These are phyloP conservation scores for Xiphophorus maculatus DNA, from an alignment of 2,113 vertebrate species.

Conservation along the genomic window DNA sequence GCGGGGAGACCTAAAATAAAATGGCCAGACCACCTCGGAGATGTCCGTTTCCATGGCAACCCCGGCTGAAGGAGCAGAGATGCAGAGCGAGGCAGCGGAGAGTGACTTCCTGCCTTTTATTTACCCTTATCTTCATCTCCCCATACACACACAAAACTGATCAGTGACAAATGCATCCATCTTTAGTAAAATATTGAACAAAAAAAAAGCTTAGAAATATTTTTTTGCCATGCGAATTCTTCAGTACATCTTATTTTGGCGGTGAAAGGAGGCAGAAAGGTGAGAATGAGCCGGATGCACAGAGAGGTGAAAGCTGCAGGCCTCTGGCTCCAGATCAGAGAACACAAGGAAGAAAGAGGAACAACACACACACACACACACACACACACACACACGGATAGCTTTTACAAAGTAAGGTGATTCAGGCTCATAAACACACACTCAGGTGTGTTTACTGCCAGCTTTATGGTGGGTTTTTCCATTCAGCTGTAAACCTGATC, in stretches of 20 bases:
- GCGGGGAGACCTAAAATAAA: conserved; percentile 25
- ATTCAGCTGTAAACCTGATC: not conserved
- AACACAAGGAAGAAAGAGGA: not conserved
- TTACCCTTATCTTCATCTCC: conserved; percentile 1
- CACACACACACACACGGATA: not conserved
- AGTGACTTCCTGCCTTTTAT: conserved; percentile 11
- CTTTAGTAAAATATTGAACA: not conserved
- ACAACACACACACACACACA: conserved; percentile 1
- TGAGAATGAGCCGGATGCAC: conserved; percentile 39
- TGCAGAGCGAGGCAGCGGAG: conserved; percentile 21
- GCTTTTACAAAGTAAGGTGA: not conserved
- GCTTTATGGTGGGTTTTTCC: not conserved
- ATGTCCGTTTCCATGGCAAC: conserved; percentile 73
- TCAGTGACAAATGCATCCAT: not conserved
- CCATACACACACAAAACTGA: not conserved
- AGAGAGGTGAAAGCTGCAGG: conserved; percentile 30
- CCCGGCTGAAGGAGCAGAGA: conserved; percentile 22
- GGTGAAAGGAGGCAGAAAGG: conserved; percentile 31
- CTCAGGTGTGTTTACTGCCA: not conserved
- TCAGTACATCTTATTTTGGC: not conserved
- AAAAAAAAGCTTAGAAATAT: too few relatives aligned
- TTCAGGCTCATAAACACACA: conserved; percentile 16
- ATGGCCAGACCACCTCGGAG: conserved; percentile 45
- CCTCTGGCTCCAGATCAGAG: conserved; percentile 52
- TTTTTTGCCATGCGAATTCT: not conserved